A percentile compares a stretch with the other conserved stretches of the same genome.
Evolutionary conservation across 2,113 vertebrate genomes (phyloP).

Genomic region (Ellobius talpinus): DNA sequence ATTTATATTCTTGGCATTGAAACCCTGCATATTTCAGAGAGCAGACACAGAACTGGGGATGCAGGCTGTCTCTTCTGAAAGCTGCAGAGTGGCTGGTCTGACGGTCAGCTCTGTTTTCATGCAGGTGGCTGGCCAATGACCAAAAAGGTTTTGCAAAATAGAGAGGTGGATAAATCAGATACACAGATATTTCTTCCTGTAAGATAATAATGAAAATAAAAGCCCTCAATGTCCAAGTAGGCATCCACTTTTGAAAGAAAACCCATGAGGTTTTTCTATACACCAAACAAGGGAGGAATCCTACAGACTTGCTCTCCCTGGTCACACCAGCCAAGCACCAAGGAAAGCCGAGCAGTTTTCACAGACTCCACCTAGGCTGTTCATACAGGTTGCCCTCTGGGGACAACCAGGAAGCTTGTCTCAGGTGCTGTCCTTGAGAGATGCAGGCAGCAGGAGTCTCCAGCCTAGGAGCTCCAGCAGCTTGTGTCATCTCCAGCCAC

Average conservation of each 20-base stretch:
- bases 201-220: not conserved
- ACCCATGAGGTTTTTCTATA: rapidly evolving
- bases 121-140: not conserved
- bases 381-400: not conserved
- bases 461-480: not conserved
- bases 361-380: not conserved
- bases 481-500: not conserved
- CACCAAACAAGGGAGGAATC: rapidly evolving
- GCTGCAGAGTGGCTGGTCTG: not conserved
- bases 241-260: not conserved
- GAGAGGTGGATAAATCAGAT: not conserved
- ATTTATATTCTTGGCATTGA: slow-evolving; percentile 58
- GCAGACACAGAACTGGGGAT: not conserved
- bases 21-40: slow-evolving; percentile 1
- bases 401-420: not conserved
- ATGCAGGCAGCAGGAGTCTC: not conserved
- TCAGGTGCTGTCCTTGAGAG: not conserved
- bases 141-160: not conserved
- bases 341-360: not conserved
- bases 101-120: not conserved
- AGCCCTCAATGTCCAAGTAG: not conserved
- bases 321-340: not conserved
- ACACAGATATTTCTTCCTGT: not conserved
- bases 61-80: not conserved
- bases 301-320: not conserved